These are phyloP conservation scores for Heterocephalus glaber DNA, from an alignment of 2,113 vertebrate species.

Conservation along the genomic window DNA sequence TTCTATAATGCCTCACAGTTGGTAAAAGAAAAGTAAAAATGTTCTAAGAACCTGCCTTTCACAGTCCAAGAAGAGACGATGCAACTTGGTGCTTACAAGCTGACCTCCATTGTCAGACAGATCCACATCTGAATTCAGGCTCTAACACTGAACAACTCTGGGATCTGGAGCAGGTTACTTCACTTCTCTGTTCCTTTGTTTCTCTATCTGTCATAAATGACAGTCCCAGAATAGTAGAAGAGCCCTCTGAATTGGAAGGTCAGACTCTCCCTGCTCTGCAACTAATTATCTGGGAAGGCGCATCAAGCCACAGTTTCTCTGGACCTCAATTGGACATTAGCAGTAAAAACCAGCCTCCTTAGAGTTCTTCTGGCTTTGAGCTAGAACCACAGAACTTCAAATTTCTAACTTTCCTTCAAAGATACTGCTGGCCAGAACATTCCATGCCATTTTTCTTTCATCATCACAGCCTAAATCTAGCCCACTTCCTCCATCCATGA, in stretches of 20 bases:
- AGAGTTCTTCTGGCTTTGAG: neutral
- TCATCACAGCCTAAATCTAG: neutral
- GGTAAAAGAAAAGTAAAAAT: neutral
- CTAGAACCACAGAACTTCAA: neutral
- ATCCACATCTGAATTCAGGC: neutral
- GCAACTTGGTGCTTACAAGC: neutral
- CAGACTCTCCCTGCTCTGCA: neutral
- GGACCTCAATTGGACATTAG: neutral
- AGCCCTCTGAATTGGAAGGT: neutral
- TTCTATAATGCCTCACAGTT: neutral
- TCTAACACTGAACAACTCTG: neutral
- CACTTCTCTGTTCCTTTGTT: neutral
- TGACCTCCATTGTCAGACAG: neutral
- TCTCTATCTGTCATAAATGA: neutral
- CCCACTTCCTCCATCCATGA: neutral
- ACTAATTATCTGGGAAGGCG: neutral
- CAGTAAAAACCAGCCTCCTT: neutral
- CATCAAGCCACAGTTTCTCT: neutral
- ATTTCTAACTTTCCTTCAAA: slow-evolving; percentile 37
- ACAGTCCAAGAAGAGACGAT: neutral
- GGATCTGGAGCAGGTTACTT: neutral
- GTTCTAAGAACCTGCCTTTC: neutral
- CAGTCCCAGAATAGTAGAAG: neutral
- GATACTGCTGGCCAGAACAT: neutral
- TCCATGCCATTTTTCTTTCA: neutral